A percentile compares a stretch with the other conserved stretches of the same genome.
phyloP scores from a whole-genome alignment of 2,113 vertebrate species.

The Seriola quinqueradiata region DNA sequence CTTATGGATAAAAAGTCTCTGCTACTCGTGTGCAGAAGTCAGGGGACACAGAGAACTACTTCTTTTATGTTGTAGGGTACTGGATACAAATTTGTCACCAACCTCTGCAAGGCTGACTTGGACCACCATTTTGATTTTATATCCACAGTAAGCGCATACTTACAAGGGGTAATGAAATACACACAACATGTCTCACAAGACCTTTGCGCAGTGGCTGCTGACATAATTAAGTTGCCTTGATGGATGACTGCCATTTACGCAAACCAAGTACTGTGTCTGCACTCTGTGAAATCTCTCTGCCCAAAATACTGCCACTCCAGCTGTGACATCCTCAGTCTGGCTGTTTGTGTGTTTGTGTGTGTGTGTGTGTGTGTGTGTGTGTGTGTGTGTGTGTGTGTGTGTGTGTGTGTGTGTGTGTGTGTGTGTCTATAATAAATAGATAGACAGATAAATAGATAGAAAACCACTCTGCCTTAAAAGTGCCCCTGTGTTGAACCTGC shows the following conservation, averaged over 20 bases:
- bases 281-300: conserved; percentile 15
- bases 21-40: neutral
- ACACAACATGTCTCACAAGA: conserved; percentile 17
- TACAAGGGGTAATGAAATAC: conserved; percentile 46
- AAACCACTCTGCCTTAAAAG: neutral
- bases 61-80: neutral
- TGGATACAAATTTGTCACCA: conserved; percentile 15
- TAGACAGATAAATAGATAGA: neutral
- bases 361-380: neutral
- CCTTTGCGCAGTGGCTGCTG: conserved; percentile 26
- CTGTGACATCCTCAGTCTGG: conserved; percentile 14
- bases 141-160: conserved; percentile 6
- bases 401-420: neutral
- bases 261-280: conserved; percentile 45
- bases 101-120: conserved; percentile 4
- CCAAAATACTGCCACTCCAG: conserved; percentile 21
- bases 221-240: conserved; percentile 66
- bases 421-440: neutral
- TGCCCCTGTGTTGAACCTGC: neutral
- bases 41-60: neutral
- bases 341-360: neutral
- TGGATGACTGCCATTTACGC: conserved; percentile 59
- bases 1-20: conserved; percentile 20
- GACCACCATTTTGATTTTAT: conserved; percentile 59
- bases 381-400: neutral